These are phyloP conservation scores for Charanyca ferruginea DNA, from an alignment of 2,888 invertebrate species.

Conservation along the genomic window DNA sequence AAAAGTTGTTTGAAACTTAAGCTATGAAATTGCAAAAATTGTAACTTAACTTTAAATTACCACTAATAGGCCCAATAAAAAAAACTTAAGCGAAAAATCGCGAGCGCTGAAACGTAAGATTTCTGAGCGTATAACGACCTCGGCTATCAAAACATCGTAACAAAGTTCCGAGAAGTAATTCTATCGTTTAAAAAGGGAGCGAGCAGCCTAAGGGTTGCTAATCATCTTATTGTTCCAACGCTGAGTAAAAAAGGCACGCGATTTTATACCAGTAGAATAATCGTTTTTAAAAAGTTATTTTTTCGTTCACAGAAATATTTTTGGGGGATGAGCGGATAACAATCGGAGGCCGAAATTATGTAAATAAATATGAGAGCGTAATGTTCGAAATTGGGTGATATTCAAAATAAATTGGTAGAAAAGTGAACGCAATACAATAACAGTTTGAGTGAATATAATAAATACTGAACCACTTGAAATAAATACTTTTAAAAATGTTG, in stretches of 20 bases:
- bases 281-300: slow-evolving; percentile 56
- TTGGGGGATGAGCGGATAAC: slow-evolving; percentile 49
- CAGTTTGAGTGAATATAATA: slow-evolving; percentile 18
- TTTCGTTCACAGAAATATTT: slow-evolving; percentile 53
- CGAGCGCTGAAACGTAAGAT: slow-evolving; percentile 65
- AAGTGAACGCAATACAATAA: slow-evolving; percentile 37
- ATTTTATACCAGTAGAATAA: slow-evolving; percentile 69
- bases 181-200: slow-evolving; percentile 75
- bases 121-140: slow-evolving; percentile 69
- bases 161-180: slow-evolving; percentile 78
- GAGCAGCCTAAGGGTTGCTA: slow-evolving; percentile 77
- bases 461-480: slow-evolving; percentile 7
- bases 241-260: slow-evolving; percentile 69
- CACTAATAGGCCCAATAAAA: slow-evolving; percentile 67
- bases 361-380: slow-evolving; percentile 45
- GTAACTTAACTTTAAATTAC: slow-evolving; percentile 60
- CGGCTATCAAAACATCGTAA: slow-evolving; percentile 76
- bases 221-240: slow-evolving; percentile 80
- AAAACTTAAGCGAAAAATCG: slow-evolving; percentile 65
- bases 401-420: slow-evolving; percentile 30
- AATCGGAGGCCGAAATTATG: slow-evolving; percentile 45
- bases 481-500: not conserved
- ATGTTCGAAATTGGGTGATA: slow-evolving; percentile 26
- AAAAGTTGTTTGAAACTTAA: slow-evolving; percentile 46
- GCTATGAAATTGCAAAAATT: slow-evolving; percentile 49